Evolutionary conservation across 2,797 vertebrate genomes (phyloP), one percentile per base, ranked within the genome.

Genomic region (Arrhamphus sclerolepis): DNA sequence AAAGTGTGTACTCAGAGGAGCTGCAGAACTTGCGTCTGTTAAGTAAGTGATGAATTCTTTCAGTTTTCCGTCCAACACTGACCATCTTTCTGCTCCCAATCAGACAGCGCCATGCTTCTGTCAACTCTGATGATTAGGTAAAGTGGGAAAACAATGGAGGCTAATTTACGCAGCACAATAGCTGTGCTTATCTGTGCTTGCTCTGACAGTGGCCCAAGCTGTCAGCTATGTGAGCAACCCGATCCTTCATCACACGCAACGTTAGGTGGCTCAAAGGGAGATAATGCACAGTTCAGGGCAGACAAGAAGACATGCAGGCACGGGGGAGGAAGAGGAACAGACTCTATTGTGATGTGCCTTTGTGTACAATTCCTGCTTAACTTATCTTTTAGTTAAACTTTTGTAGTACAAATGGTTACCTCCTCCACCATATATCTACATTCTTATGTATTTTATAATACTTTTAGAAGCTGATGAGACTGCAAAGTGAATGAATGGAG

Each of bases 181-280:
- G 70, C 49, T 16, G 48, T 22, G 59, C 74, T 83, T 83, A 84
- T 79, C 81, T 62, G 70, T 75, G 57, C 42, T 72, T 70, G 62
- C 59, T 67, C 70, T 70, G 72, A 81, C 63, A 79, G 68, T 40
- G 75, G 66, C 69, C 56, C 21, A 17, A 61, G 49, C 78, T 82
- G 82, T 72, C 67, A 75, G 66, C 56, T 47, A 62, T 63, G 0
- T 66, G 83, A 67, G 75, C 83, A 77, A 90, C 79, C 71, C 76
- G 85, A 90, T 71, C 82, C 80, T 72, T 59, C 62, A 77, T 80
- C 83, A 86, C 78, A 63, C 50, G 80, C 29, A 54, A 65, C 49
- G 82, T 85, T 89, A 90, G 75, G 76, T 83, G 62, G 83, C 80
- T 73, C 79, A 85, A 24, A 39, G 85, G 13, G 29, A 64, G 71